Base-by-base conservation (phyloP, 2,797 vertebrate genomes). In the Clarias pachynema region DNA sequence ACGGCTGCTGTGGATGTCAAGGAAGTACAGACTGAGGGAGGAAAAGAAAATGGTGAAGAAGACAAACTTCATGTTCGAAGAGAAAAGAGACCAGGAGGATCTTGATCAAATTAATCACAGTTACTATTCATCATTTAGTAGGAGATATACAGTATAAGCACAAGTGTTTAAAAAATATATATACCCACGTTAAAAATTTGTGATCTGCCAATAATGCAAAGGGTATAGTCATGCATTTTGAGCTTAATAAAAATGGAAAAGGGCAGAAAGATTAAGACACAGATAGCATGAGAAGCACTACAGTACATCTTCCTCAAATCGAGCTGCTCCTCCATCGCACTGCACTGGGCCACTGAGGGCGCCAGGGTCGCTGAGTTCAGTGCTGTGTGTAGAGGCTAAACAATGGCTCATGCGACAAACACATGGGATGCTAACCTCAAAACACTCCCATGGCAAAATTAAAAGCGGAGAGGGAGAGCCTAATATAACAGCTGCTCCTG, bases 301-400 rank as follows among this genome's bases (percentile, higher is more conserved):
- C 5, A 12, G 72, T 24, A 14, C 49, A 14, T 53, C 12, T 14
- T 57, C 77, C 44, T 63, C 79, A 59, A 18, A 86, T 72, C 10
- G 59, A 77, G 62, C 85, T 44, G 60, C 63, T 44, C 34, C 70
- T 70, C 81, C 49, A 57, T 62, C 57, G 68, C 65, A 57, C 82
- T 72, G 69, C 31, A 16, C 81, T 8, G 56, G 83, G 77, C 74
- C 69, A 53, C 26, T 63, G 75, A 74, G 65, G 59, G 77, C 59
- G 62, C 65, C 34, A 31, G 75, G 75, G 87, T 86, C 73, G 14
- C 4, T 24, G 86, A 81, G 86, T 87, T 87, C 84, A 88, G 10
- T 3, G 16, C 78, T 29, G 57, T 83, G 69, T 79, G 31, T 75
- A 44, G 66, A 87, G 20, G 37, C 84, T 73, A 75, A 88, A 88